A percentile compares a stretch with the other conserved stretches of the same genome.
phyloP scores from a whole-genome alignment of 2,888 invertebrate species.

The Geophilus truncorum region DNA sequence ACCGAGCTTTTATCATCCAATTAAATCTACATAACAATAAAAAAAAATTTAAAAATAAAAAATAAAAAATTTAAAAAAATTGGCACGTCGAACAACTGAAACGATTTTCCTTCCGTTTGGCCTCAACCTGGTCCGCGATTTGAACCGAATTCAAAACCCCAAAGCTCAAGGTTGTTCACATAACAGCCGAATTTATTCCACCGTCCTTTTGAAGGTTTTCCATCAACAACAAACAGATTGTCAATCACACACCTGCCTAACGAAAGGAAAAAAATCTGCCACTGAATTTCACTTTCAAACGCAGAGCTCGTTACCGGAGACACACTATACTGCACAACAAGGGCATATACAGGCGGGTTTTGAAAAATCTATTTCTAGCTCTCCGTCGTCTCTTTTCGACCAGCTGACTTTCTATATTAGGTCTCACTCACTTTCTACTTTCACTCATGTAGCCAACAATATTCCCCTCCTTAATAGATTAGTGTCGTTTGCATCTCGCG shows the following conservation, averaged over 20 bases:
- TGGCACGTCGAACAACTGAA: background rate
- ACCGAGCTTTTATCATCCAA: background rate
- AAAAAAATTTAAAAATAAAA: background rate
- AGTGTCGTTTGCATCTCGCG: background rate
- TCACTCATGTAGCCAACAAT: too few relatives aligned
- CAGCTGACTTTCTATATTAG: conserved; percentile 10
- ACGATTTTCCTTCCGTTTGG: background rate
- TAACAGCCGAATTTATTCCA: background rate
- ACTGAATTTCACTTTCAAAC: background rate
- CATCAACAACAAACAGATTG: background rate
- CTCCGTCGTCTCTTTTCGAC: background rate
- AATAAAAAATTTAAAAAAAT: background rate
- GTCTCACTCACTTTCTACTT: background rate
- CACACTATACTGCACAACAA: background rate
- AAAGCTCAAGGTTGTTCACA: background rate
- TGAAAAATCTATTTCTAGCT: background rate
- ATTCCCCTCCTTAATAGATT: background rate
- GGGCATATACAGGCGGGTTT: background rate
- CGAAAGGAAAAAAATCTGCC: background rate
- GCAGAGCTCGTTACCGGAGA: background rate
- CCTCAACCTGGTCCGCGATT: background rate
- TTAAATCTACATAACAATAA: background rate
- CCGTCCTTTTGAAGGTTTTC: background rate
- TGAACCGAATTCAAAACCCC: background rate
- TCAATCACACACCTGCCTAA: background rate